A percentile compares a stretch with the other conserved stretches of the same genome.
Conservation (phyloP, 2,888 invertebrate species). For the Agrochola lota region DNA sequence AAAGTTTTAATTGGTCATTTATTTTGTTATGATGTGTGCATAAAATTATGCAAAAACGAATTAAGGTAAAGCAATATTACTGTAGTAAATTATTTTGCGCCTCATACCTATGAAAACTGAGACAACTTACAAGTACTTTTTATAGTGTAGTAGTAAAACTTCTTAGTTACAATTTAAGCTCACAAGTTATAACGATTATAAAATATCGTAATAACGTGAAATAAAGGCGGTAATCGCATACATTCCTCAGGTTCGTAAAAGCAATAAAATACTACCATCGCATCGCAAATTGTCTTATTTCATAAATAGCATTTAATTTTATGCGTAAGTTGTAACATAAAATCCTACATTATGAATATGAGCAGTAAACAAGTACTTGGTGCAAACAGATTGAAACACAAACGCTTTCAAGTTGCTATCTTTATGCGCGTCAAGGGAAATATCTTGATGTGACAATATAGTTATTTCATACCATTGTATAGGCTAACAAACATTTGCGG, state of each 20-base stretch:
- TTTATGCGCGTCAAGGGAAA: conserved; percentile 21
- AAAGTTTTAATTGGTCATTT: background rate
- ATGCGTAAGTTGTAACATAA: conserved; percentile 69
- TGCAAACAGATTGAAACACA: conserved; percentile 46
- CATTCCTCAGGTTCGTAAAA: conserved; percentile 58
- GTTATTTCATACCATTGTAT: conserved; percentile 21
- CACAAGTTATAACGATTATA: conserved; percentile 66
- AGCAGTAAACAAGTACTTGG: conserved; percentile 62
- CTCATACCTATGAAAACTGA: conserved; percentile 49
- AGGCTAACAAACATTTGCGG: background rate
- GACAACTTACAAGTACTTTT: conserved; percentile 18
- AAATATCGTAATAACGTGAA: conserved; percentile 56
- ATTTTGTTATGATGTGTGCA: background rate
- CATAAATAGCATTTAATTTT: conserved; percentile 74
- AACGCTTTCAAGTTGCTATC: conserved; percentile 44
- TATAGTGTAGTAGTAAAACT: conserved; percentile 55
- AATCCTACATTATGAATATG: conserved; percentile 64
- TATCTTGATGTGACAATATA: conserved; percentile 19
- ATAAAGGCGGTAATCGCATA: conserved; percentile 52
- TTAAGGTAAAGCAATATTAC: background rate
- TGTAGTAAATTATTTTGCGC: conserved; percentile 32
- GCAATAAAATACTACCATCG: conserved; percentile 72
- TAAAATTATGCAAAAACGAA: conserved; percentile 3
- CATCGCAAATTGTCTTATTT: conserved; percentile 74
- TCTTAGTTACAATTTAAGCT: conserved; percentile 71